These are phyloP conservation scores for Papilio xuthus DNA, from an alignment of 1,140 invertebrate species.

Conservation along the genomic window DNA sequence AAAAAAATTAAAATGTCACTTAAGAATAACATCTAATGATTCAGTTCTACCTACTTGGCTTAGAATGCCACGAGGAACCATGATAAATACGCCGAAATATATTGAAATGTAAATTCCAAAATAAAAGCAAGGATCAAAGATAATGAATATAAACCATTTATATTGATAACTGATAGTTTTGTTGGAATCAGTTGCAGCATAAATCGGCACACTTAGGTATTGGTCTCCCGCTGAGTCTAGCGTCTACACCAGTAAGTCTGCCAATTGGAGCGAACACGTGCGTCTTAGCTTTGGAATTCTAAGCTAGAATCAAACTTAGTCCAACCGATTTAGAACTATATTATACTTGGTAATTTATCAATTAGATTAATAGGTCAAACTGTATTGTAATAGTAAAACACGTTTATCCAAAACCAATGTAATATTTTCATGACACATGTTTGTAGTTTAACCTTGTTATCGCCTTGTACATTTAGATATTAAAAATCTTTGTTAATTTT, in stretches of 20 bases:
- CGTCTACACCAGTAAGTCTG: neutral
- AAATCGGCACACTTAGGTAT: neutral
- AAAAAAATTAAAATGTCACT: too few relatives aligned
- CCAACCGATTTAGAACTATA: conserved; percentile 13
- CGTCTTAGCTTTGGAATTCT: neutral
- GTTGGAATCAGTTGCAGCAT: neutral
- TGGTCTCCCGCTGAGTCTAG: neutral
- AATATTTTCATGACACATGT: neutral
- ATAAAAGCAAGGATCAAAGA: neutral
- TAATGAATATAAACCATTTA: neutral
- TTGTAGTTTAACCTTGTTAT: neutral
- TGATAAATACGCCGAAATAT: neutral
- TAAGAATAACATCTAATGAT: too few relatives aligned
- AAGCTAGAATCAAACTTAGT: conserved; percentile 24
- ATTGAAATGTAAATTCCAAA: neutral
- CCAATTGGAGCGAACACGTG: conserved; percentile 16
- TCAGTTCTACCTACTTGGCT: too few relatives aligned
- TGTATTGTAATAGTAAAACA: neutral
- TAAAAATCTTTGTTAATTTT: neutral
- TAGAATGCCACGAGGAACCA: too few relatives aligned
- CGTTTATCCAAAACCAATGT: neutral
- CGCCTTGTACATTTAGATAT: neutral
- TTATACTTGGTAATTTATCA: conserved; percentile 15
- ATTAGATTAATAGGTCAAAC: conserved; percentile 23
- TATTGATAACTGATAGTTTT: neutral